Conservation (phyloP, 2,888 invertebrate species). For the Alcis repandata region DNA sequence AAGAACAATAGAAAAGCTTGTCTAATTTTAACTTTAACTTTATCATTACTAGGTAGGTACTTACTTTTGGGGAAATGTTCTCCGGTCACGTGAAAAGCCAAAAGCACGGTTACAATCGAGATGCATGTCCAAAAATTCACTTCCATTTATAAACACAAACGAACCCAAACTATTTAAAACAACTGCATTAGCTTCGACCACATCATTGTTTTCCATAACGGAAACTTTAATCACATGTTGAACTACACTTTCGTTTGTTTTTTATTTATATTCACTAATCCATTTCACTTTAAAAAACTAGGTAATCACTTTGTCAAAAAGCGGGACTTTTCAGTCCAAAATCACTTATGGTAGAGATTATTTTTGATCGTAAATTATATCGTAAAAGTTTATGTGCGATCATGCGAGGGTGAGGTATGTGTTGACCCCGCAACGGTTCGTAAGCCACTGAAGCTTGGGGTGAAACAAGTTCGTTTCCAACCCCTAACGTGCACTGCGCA, state of each 20-base stretch:
- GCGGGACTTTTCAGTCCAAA: background rate
- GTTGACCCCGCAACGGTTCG: slow-evolving; percentile 47
- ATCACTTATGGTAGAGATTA: slow-evolving; percentile 1
- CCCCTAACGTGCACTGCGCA: slow-evolving; percentile 65
- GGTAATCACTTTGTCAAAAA: background rate
- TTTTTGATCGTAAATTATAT: slow-evolving; percentile 31
- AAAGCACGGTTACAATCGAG: slow-evolving; percentile 65
- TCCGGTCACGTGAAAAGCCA: slow-evolving; percentile 63
- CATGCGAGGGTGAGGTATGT: slow-evolving; percentile 45
- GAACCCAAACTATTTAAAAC: slow-evolving; percentile 64
- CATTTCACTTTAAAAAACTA: slow-evolving; percentile 24
- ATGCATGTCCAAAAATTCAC: slow-evolving; percentile 75
- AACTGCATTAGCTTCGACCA: slow-evolving; percentile 55
- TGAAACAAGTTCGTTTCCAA: slow-evolving; percentile 62
- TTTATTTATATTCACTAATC: slow-evolving; percentile 11
- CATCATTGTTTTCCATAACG: slow-evolving; percentile 78
- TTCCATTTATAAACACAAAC: slow-evolving; percentile 79
- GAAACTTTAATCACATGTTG: slow-evolving; percentile 45
- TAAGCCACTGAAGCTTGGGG: slow-evolving; percentile 66
- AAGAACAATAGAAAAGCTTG: too few species aligned
- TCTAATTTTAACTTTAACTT: background rate
- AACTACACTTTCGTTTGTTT: slow-evolving; percentile 3
- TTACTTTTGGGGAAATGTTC: slow-evolving; percentile 70
- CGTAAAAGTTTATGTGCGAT: slow-evolving; percentile 65
- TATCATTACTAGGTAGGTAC: slow-evolving; percentile 44